phyloP scores from a whole-genome alignment of 2,888 invertebrate genomes.

The Cecidostiba fungosa region DNA sequence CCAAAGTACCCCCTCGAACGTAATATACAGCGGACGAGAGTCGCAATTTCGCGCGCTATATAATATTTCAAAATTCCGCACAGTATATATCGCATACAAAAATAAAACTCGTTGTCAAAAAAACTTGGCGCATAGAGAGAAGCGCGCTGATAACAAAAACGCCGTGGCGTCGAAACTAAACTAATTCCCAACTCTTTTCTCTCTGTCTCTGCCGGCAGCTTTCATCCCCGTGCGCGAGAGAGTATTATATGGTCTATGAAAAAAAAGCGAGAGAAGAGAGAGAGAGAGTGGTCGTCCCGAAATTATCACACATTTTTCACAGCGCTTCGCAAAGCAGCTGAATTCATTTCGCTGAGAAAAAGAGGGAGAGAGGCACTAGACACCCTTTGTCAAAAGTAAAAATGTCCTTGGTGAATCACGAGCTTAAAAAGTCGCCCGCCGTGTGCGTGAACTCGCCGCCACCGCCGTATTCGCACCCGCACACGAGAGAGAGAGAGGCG shows the following conservation, averaged over 20 bases:
- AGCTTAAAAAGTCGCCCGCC: slow-evolving; percentile 32
- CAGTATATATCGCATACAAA: not conserved
- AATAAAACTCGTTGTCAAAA: not conserved
- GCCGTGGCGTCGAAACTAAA: slow-evolving; percentile 35
- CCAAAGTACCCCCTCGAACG: not conserved
- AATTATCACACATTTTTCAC: slow-evolving; percentile 46
- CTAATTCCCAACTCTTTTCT: slow-evolving; percentile 26
- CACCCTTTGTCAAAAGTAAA: slow-evolving; percentile 43
- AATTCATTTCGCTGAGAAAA: slow-evolving; percentile 36
- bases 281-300: not conserved
- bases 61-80: not conserved
- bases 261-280: not conserved
- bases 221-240: not conserved
- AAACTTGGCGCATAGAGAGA: slow-evolving; percentile 15
- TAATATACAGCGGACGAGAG: not conserved
- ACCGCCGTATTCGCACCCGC: not conserved
- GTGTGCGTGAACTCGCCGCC: slow-evolving; percentile 4
- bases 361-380: not conserved
- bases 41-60: not conserved
- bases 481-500: not conserved
- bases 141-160: not conserved
- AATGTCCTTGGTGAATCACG: slow-evolving; percentile 51
- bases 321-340: not conserved
- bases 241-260: not conserved
- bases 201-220: not conserved